A percentile compares a stretch with the other conserved stretches of the same genome.
Evolutionary conservation across 2,888 invertebrate species (phyloP).

Genomic region (Syritta pipiens): DNA sequence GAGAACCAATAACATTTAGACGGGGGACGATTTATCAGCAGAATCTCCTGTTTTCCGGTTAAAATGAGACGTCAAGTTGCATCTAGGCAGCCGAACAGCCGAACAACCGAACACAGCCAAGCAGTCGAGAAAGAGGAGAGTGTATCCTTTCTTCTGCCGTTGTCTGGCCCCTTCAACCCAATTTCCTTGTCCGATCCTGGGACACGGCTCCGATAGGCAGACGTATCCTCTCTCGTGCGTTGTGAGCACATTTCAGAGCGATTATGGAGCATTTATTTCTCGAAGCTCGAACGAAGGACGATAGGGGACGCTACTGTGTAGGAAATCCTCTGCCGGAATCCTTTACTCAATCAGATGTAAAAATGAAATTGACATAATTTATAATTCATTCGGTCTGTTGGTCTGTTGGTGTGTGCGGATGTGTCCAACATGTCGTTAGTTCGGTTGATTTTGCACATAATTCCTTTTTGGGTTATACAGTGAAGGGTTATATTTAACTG

Average conservation of each 20-base stretch:
- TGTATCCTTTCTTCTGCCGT: constrained; percentile 9
- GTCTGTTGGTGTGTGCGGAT: background rate
- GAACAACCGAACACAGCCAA: too few relatives aligned
- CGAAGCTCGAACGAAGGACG: too few relatives aligned
- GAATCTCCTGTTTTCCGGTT: constrained; percentile 78
- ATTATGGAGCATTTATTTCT: too few relatives aligned
- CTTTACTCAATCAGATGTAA: constrained; percentile 71
- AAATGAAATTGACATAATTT: constrained; percentile 70
- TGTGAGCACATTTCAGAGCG: constrained; percentile 16
- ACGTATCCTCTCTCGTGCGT: background rate
- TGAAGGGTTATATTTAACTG: constrained; percentile 10
- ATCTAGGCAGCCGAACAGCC: too few relatives aligned
- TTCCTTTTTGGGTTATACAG: constrained; percentile 7
- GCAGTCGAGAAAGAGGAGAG: constrained; percentile 19
- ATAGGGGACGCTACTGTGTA: constrained; percentile 2
- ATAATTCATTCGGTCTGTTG: constrained; percentile 54
- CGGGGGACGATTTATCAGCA: constrained; percentile 58
- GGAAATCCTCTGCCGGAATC: constrained; percentile 27
- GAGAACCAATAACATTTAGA: constrained; percentile 31
- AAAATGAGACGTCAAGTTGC: constrained; percentile 79
- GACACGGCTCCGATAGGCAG: constrained; percentile 15
- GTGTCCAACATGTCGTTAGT: constrained; percentile 24
- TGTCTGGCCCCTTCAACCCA: constrained; percentile 7
- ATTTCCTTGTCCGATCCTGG: background rate
- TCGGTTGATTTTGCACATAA: constrained; percentile 14